A percentile compares a stretch with the other conserved stretches of the same genome.
Conservation (phyloP, 2,888 invertebrate genomes). For the Subacronicta megacephala region DNA sequence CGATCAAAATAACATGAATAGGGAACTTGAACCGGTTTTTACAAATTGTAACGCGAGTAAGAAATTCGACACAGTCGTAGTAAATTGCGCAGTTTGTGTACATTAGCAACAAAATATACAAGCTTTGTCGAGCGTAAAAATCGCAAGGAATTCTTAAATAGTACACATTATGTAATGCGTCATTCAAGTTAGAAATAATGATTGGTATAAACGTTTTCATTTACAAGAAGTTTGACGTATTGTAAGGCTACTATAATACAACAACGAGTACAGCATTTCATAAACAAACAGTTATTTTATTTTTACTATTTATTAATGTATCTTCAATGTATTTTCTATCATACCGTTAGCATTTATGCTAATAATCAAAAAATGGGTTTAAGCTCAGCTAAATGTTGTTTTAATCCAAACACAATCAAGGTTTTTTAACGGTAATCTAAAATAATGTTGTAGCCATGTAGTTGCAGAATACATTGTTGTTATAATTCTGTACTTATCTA, state of each 20-base stretch:
- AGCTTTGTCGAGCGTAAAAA: conserved; percentile 8
- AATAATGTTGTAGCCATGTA: background rate
- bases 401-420: background rate
- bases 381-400: background rate
- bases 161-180: conserved; percentile 12
- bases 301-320: background rate
- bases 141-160: conserved; percentile 14
- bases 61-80: conserved; percentile 36
- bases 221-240: conserved; percentile 7
- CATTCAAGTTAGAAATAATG: conserved; percentile 13
- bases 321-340: background rate
- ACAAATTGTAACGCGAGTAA: conserved; percentile 20
- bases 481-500: background rate
- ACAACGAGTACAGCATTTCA: background rate
- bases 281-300: background rate
- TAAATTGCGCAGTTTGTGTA: conserved; percentile 51
- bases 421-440: background rate
- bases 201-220: conserved; percentile 13
- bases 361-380: background rate
- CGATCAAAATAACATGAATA: conserved; percentile 36
- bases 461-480: background rate
- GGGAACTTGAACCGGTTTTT: conserved; percentile 42
- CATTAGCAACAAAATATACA: conserved; percentile 31
- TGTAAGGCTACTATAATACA: background rate
- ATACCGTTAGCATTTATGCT: background rate